Evolutionary conservation across 2,888 invertebrate genomes (phyloP).

Genomic region (Rosalia funebris): DNA sequence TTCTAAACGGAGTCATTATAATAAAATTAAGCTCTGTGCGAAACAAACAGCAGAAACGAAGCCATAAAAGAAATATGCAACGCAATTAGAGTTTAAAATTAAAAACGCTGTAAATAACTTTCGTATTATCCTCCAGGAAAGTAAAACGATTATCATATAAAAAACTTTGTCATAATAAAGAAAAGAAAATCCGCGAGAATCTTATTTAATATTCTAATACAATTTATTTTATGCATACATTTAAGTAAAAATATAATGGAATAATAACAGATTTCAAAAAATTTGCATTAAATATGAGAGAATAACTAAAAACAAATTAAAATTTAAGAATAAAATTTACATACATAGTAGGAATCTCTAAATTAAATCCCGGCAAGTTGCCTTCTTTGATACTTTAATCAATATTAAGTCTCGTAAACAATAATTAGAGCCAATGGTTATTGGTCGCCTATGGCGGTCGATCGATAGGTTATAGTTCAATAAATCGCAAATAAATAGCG

Average conservation of each 20-base stretch:
- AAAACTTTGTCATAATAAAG: constrained; percentile 30
- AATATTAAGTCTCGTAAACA: constrained; percentile 56
- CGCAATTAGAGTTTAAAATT: constrained; percentile 23
- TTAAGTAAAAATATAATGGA: constrained; percentile 43
- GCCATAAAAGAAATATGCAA: constrained; percentile 15
- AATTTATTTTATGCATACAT: constrained; percentile 47
- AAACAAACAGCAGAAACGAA: constrained; percentile 14
- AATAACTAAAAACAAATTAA: constrained; percentile 55
- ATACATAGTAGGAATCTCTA: constrained; percentile 55
- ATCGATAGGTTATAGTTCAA: constrained; percentile 48
- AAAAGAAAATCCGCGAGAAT: constrained; percentile 39
- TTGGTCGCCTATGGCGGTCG: constrained; percentile 48
- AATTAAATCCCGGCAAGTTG: constrained; percentile 53
- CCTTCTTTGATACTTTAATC: constrained; percentile 54
- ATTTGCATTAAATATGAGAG: constrained; percentile 51
- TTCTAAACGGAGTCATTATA: constrained; percentile 7
- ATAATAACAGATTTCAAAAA: constrained; percentile 45
- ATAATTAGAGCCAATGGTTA: constrained; percentile 55
- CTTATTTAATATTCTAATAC: constrained; percentile 46
- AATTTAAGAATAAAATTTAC: constrained; percentile 59
- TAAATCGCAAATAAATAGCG: constrained; percentile 49
- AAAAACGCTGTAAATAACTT: constrained; percentile 21
- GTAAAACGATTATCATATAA: constrained; percentile 24
- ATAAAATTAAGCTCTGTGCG: constrained; percentile 5
- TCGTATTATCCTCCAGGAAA: constrained; percentile 7